A percentile compares a stretch with the other conserved stretches of the same genome.
Evolutionary conservation across 2,113 vertebrate species (phyloP).

Genomic region (Hypomesus transpacificus): DNA sequence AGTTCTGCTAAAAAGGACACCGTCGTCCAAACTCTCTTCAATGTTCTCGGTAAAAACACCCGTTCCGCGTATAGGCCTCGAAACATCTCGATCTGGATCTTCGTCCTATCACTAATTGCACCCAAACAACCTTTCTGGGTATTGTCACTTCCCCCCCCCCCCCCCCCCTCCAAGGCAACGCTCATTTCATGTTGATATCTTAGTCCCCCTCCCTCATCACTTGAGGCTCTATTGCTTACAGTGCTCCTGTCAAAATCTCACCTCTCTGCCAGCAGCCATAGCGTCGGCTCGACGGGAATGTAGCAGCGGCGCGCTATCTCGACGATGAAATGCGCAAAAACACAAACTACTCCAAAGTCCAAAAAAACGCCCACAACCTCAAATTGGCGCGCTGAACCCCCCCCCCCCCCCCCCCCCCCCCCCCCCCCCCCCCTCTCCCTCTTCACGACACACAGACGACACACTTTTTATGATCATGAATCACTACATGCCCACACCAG

Average conservation of each 20-base stretch:
- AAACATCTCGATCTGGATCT: not conserved
- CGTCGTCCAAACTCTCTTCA: no score
- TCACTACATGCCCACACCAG: not conserved
- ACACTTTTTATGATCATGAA: no score
- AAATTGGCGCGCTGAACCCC: not conserved
- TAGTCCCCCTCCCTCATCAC: constrained; percentile 10
- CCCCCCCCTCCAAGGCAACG: not conserved
- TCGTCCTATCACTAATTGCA: not conserved
- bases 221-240: constrained; percentile 44
- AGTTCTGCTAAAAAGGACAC: no score
- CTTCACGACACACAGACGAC: not conserved
- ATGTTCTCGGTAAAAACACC: no score
- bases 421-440: not conserved
- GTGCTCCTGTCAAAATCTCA: constrained; percentile 66
- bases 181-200: no score
- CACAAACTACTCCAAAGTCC: not conserved
- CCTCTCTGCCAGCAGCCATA: constrained; percentile 65
- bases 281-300: constrained; percentile 63
- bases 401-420: no score
- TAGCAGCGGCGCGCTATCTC: constrained; percentile 59
- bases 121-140: not conserved
- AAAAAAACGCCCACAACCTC: not conserved
- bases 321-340: constrained; percentile 16
- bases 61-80: not conserved
- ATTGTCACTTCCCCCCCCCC: not conserved